Evolutionary conservation across 2,888 invertebrate species (phyloP).

Genomic region (Lucinisca nassula): DNA sequence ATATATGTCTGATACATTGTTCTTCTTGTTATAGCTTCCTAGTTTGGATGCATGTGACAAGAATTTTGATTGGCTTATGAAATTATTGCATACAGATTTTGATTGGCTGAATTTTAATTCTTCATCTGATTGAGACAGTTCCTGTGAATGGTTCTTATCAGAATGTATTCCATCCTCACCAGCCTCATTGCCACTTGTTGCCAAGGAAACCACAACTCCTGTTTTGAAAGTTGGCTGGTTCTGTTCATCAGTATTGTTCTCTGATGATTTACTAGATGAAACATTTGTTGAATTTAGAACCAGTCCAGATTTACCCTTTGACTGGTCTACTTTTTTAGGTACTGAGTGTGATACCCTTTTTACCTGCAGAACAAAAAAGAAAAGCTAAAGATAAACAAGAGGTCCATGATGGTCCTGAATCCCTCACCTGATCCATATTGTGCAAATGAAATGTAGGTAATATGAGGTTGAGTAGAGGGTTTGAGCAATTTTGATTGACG

Average conservation of each 20-base stretch:
- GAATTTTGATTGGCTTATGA: not conserved
- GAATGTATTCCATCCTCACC: not conserved
- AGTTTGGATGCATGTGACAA: not conserved
- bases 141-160: not conserved
- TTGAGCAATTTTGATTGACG: too few relatives aligned
- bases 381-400: too few relatives aligned
- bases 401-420: too few relatives aligned
- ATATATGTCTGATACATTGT: not conserved
- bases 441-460: too few relatives aligned
- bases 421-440: too few relatives aligned
- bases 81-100: not conserved
- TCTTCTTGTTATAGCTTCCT: not conserved
- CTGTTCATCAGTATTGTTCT: slow-evolving; percentile 9
- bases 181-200: slow-evolving; percentile 1
- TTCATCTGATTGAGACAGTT: not conserved
- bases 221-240: slow-evolving; percentile 49
- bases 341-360: slow-evolving; percentile 32
- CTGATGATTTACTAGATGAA: not conserved
- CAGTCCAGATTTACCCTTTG: not conserved
- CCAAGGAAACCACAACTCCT: slow-evolving; percentile 55
- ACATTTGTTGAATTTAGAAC: not conserved
- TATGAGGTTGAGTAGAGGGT: too few relatives aligned
- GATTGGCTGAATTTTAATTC: not conserved
- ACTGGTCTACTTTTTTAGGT: not conserved
- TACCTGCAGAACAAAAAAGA: slow-evolving; percentile 33